Evolutionary conservation across 2,888 invertebrate genomes (phyloP).

Genomic region (Euzophera pinguis): DNA sequence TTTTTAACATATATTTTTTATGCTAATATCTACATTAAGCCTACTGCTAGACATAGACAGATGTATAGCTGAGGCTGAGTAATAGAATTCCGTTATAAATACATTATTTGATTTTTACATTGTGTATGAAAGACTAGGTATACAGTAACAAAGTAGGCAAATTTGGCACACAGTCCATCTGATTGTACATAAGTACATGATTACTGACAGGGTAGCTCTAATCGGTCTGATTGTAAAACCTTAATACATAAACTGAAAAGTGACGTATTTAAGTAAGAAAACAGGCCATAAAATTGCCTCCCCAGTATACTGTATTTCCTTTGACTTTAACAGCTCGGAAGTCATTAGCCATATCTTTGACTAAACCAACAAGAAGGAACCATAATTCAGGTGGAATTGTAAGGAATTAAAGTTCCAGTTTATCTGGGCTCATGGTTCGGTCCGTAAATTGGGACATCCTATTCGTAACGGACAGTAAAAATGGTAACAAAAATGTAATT

Average conservation of each 20-base stretch:
- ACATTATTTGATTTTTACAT: too few relatives aligned
- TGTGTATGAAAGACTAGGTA: too few relatives aligned
- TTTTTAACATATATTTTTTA: too few relatives aligned
- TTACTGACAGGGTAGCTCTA: too few relatives aligned
- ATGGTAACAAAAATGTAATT: neutral
- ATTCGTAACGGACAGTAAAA: conserved; percentile 6
- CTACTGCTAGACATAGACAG: too few relatives aligned
- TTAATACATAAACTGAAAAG: neutral
- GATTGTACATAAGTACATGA: too few relatives aligned
- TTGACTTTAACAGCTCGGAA: conserved; percentile 4
- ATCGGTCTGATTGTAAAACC: too few relatives aligned
- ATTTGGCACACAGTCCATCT: too few relatives aligned
- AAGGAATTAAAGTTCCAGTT: neutral
- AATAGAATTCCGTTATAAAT: too few relatives aligned
- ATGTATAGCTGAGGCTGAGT: too few relatives aligned
- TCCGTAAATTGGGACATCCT: conserved; percentile 3
- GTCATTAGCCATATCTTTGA: conserved; percentile 6
- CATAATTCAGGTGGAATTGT: neutral
- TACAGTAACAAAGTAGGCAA: too few relatives aligned
- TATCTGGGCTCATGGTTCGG: neutral
- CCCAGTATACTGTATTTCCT: conserved; percentile 1
- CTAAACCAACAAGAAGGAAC: neutral
- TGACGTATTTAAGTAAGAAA: neutral
- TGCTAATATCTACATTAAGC: too few relatives aligned
- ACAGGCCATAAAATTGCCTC: conserved; percentile 5